These are phyloP conservation scores for Eumeta japonica DNA, from an alignment of 1,140 invertebrate genomes.

Conservation along the genomic window DNA sequence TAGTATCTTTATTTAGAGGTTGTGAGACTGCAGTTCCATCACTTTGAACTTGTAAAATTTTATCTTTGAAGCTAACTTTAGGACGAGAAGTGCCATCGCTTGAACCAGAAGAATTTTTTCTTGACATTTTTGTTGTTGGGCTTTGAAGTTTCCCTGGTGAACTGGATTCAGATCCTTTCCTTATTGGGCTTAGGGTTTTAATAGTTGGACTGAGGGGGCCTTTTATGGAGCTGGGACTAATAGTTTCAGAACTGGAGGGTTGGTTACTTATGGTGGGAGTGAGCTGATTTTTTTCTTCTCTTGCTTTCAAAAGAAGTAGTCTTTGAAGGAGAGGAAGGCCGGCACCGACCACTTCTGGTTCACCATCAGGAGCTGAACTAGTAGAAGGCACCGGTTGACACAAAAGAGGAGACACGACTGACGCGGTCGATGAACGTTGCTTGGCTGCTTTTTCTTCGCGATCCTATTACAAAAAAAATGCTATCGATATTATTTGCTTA, in stretches of 20 bases:
- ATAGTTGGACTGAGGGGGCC: conserved; percentile 53
- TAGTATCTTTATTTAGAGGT: conserved; percentile 38
- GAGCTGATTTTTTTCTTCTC: conserved; percentile 64
- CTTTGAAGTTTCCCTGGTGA: conserved; percentile 51
- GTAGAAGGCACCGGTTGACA: conserved; percentile 47
- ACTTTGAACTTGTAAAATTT: conserved; percentile 53
- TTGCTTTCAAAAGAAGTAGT: conserved; percentile 75
- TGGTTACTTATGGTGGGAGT: conserved; percentile 43
- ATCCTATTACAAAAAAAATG: conserved; percentile 35
- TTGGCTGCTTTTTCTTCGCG: conserved; percentile 60
- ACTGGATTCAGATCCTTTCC: conserved; percentile 50
- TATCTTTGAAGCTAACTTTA: conserved; percentile 56
- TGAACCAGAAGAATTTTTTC: conserved; percentile 54
- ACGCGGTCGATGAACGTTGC: conserved; percentile 42
- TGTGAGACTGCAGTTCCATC: conserved; percentile 50
- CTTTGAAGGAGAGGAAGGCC: conserved; percentile 77
- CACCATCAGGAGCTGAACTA: conserved; percentile 36
- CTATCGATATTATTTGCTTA: no score
- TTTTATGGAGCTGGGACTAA: conserved; percentile 52
- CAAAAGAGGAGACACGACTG: conserved; percentile 42
- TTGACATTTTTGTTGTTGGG: conserved; percentile 46
- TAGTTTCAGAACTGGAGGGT: conserved; percentile 52
- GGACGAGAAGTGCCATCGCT: conserved; percentile 45
- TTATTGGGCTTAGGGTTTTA: conserved; percentile 48
- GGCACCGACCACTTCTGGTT: conserved; percentile 66